phyloP scores from a whole-genome alignment of 92 coral and sea anemone species.

The Palythoa heliodiscus region DNA sequence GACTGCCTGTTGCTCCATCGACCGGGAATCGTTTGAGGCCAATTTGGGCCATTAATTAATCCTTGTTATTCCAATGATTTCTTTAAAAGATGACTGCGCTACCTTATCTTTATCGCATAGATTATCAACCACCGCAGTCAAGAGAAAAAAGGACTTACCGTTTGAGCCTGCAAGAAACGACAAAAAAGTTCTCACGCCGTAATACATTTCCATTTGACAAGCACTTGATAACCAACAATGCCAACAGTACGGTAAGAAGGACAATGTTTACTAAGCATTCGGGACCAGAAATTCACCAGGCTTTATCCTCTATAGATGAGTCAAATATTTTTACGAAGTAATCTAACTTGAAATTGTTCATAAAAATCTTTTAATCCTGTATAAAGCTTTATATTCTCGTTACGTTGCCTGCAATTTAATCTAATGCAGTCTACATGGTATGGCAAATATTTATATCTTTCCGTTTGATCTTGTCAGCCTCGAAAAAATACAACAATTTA shows the following conservation, averaged over 20 bases:
- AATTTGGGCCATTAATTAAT: conserved; percentile 6
- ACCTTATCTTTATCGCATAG: conserved; percentile 38
- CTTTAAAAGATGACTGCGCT: conserved; percentile 26
- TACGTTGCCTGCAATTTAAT: background rate
- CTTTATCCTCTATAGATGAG: background rate
- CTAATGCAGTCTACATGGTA: background rate
- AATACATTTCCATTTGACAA: conserved; percentile 40
- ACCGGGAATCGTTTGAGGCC: background rate
- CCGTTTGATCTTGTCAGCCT: conserved; percentile 1
- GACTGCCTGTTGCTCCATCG: conserved; percentile 27
- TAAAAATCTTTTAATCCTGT: background rate
- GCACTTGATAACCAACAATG: conserved; percentile 41
- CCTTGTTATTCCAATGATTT: conserved; percentile 27
- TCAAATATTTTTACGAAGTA: no score
- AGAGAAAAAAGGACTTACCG: conserved; percentile 40
- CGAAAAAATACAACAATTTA: no score
- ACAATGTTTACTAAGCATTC: background rate
- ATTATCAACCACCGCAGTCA: conserved; percentile 36
- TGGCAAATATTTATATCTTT: conserved; percentile 29
- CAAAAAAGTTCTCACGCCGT: conserved; percentile 34
- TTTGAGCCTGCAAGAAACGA: conserved; percentile 39
- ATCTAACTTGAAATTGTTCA: background rate
- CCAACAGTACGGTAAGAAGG: conserved; percentile 26
- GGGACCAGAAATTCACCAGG: background rate
- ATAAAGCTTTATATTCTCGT: background rate